Base-by-base conservation (phyloP, 2,113 vertebrate species). In the Psittacula cyanocephala region DNA sequence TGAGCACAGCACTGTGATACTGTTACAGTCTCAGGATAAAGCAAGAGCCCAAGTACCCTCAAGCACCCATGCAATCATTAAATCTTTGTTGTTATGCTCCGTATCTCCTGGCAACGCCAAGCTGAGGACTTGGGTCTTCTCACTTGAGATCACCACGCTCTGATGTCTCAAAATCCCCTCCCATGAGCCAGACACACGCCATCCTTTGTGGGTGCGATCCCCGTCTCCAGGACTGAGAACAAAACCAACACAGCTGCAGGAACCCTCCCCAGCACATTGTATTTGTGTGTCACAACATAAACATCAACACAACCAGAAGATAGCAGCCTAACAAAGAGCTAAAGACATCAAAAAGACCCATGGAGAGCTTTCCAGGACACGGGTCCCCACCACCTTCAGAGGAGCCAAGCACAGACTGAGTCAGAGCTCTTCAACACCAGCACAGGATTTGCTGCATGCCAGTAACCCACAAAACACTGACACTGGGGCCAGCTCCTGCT, bases 171-270 rank as follows among this genome's bases (percentile, higher is more conserved):
- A 60, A 74, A 50, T 55, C 90, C 80, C 69, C 72, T 88, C 88
- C 93, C 86, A 57, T 7, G 0, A 47, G 1, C 8, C 67, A 88
- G 69, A 57, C 76, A 79, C 4, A 35, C 10, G 64, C 27, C 71
- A n/a, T 2, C 3, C 0, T 23, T 2, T 17, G 69, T 69, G 80
- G 93, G 82, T 23, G 92, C 49, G 64, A 69, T 57, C 44, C 72
- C 39, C 3, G 15, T 1, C 60, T 49, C 55, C 65, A 50, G n/a
- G 53, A 39, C 50, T 9, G 17, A 78, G 47, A 90, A 41, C 43
- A 64, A 86, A 90, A 24, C 88, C 93, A 86, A 14, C 70, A 24
- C 81, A 91, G 94, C 87, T 89, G 87, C 93, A 83, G 87, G 79
- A 77, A 80, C 31, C 72, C 82, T 78, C 72, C 59, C 71, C 50